Evolutionary conservation across 1,140 invertebrate species (phyloP), one percentile per base, ranked within the genome.

Genomic region (Drosophila kanapiae): DNA sequence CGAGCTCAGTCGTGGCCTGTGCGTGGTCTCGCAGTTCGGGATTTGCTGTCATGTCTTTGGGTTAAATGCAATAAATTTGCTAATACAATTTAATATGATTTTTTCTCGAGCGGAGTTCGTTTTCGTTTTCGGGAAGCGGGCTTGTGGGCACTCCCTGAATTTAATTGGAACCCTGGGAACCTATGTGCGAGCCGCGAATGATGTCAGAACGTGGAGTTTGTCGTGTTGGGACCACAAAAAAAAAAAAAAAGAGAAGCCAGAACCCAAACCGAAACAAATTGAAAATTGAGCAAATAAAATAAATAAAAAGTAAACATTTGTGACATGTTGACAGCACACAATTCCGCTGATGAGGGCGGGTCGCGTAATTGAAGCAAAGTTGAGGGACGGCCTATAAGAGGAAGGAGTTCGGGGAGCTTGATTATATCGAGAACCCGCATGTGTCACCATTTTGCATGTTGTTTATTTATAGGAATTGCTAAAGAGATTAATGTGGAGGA

Each of bases 51-150:
- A 85, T 63, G 82, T 85, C 65, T 77, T 43, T 68, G 37, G 63
- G 61, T 85, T 71, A 77, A 85, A 74, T 80, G 82, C 77, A 84
- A 84, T 84, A 84, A 84, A 84, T 84, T 77, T 85, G 65, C 60
- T 84, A 84, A 75, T 84, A 84, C 80, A 84, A 85, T 84, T 84
- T 84, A 80, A 85, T 84, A 84, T 64, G 81, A 69, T 58, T 67
- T 58, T 67, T 67, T 60, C 58, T 57, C 48, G 56, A 63, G 58
- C 27, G 23, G 27, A 37, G 60, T 65, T 48, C 35, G 57, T 47
- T 60, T 65, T 37, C 14, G 61, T 45, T 69, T 63, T 78, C 53
- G 77, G 37, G 64, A 35, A 56, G 27, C 60, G 62, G 67, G 62
- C 43, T 76, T 42, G 37, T 33, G 37, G 63, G 63, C 64, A 69